Percentiles rank a stretch among this genome's conserved stretches.
phyloP scores from a whole-genome alignment of 64 coral and sea anemone genomes.

The Orbicella faveolata region DNA sequence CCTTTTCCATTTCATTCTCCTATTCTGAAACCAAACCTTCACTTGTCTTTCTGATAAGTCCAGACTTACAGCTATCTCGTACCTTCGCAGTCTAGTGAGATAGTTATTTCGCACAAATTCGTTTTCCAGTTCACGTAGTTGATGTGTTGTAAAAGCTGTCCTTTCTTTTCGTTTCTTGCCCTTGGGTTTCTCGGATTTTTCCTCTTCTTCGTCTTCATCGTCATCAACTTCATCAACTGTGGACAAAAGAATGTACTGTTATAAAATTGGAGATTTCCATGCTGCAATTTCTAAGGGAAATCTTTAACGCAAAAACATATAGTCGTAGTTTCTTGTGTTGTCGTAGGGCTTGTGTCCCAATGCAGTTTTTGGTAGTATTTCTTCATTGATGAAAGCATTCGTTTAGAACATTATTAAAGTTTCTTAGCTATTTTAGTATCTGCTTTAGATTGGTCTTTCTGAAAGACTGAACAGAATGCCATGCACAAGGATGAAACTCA shows the following conservation, averaged over 20 bases:
- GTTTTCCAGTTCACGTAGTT: conserved; percentile 71
- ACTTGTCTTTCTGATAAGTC: conserved; percentile 72
- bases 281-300: not conserved
- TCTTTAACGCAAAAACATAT: not conserved
- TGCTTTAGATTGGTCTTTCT: too few species aligned
- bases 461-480: too few species aligned
- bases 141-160: conserved; percentile 74
- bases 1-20: conserved; percentile 74
- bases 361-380: too few species aligned
- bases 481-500: too few species aligned
- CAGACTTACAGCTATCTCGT: conserved; percentile 67
- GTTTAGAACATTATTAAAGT: too few species aligned
- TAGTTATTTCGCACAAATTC: conserved; percentile 68
- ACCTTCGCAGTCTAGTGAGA: conserved; percentile 60
- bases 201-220: conserved; percentile 49
- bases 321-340: too few species aligned
- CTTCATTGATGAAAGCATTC: too few species aligned
- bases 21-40: conserved; percentile 74
- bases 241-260: not conserved
- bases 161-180: conserved; percentile 72
- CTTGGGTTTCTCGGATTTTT: conserved; percentile 43
- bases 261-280: not conserved
- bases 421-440: too few species aligned
- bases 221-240: conserved; percentile 7
- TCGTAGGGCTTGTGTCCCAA: too few species aligned